phyloP scores from a whole-genome alignment of 2,888 invertebrate species.

The Tachina fera region DNA sequence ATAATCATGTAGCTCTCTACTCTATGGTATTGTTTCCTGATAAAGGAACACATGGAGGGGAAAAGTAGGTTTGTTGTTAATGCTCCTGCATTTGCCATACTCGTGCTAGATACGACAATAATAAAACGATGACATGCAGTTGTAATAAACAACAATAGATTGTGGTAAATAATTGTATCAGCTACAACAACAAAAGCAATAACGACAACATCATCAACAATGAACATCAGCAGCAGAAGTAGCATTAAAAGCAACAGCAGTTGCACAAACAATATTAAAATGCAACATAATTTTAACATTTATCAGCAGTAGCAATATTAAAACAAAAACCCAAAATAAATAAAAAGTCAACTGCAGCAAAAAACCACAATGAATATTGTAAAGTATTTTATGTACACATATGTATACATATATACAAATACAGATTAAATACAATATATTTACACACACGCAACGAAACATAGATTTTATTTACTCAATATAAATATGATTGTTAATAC shows the following conservation, averaged over 20 bases:
- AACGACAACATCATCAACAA: conserved; percentile 46
- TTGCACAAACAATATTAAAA: conserved; percentile 63
- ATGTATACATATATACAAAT: not conserved
- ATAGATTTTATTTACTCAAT: conserved; percentile 2
- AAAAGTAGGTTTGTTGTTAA: conserved; percentile 29
- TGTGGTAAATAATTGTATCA: conserved; percentile 68
- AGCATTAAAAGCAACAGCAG: conserved; percentile 55
- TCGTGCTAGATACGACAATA: conserved; percentile 56
- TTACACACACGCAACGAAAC: not conserved
- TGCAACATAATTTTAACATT: conserved; percentile 66
- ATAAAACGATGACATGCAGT: conserved; percentile 67
- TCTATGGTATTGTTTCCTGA: conserved; percentile 43
- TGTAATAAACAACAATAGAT: conserved; percentile 68
- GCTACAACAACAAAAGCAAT: conserved; percentile 45
- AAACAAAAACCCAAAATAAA: conserved; percentile 44
- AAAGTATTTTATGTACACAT: conserved; percentile 20
- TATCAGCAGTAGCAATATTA: conserved; percentile 56
- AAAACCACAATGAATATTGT: conserved; percentile 56
- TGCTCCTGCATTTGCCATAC: conserved; percentile 53
- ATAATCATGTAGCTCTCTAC: conserved; percentile 40
- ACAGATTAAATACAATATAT: too few relatives aligned
- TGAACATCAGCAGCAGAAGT: conserved; percentile 46
- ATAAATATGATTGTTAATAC: conserved; percentile 18
- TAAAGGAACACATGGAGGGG: conserved; percentile 9
- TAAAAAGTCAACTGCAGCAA: conserved; percentile 57